Evolutionary conservation across 2,888 invertebrate genomes (phyloP).

Genomic region (Drosophila melanocephala): DNA sequence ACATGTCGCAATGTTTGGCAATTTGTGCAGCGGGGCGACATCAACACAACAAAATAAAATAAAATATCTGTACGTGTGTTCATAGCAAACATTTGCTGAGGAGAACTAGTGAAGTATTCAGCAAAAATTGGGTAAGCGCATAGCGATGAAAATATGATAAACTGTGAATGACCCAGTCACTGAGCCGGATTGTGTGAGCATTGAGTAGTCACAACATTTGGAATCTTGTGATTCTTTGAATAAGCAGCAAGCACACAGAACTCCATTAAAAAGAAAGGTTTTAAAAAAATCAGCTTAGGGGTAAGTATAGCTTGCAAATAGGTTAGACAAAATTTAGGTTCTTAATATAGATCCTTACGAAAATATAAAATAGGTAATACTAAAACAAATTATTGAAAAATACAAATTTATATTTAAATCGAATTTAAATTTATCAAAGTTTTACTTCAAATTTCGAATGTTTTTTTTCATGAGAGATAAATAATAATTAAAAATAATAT

Average conservation of each 20-base stretch:
- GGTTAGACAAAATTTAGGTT: background rate
- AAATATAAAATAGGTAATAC: background rate
- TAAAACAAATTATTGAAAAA: background rate
- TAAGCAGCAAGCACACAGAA: background rate
- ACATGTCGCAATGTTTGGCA: slow-evolving; percentile 73
- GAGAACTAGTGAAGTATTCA: background rate
- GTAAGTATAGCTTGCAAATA: too few species aligned
- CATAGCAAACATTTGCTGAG: slow-evolving; percentile 41
- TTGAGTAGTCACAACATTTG: background rate
- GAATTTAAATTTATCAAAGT: background rate
- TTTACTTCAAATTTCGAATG: background rate
- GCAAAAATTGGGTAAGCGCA: slow-evolving; percentile 2
- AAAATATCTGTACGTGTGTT: slow-evolving; percentile 56
- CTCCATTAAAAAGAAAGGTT: background rate
- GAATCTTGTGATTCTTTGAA: background rate
- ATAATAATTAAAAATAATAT: background rate
- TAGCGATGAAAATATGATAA: slow-evolving; percentile 30
- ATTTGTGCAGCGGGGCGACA: slow-evolving; percentile 68
- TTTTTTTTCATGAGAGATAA: background rate
- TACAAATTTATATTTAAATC: background rate
- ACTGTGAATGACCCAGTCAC: slow-evolving; percentile 39
- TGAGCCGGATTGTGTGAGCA: background rate
- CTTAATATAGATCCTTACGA: background rate
- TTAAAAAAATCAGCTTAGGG: too few species aligned
- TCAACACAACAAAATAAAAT: slow-evolving; percentile 54